Conservation (phyloP, 2,113 vertebrate genomes). For the Vimba vimba region DNA sequence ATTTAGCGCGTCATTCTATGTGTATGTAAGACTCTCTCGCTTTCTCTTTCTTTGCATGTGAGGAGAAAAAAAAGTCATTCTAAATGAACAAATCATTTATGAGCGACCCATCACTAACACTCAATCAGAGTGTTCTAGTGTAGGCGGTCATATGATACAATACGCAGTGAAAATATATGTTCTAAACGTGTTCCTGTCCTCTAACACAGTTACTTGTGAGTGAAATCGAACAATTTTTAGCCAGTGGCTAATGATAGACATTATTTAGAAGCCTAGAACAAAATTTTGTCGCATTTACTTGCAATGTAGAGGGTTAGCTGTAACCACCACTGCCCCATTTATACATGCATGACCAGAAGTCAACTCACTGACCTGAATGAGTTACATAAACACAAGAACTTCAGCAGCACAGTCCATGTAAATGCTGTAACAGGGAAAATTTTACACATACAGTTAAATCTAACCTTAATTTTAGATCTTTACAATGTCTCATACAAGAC, state of each 20-base stretch:
- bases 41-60: too few species aligned
- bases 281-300: not conserved
- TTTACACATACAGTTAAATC: not conserved
- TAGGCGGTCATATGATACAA: not conserved
- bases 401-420: slow-evolving; percentile 1
- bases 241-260: not conserved
- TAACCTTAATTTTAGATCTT: not conserved
- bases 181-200: not conserved
- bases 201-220: not conserved
- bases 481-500: not conserved
- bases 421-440: not conserved
- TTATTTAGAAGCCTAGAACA: not conserved
- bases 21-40: too few species aligned
- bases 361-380: slow-evolving; percentile 47
- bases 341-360: slow-evolving; percentile 33
- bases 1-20: too few species aligned
- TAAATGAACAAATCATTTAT: not conserved
- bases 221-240: not conserved
- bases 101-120: not conserved
- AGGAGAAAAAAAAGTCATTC: not conserved
- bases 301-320: slow-evolving; percentile 24
- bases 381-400: slow-evolving; percentile 54
- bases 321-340: slow-evolving; percentile 30
- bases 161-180: not conserved
- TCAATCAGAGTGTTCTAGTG: not conserved